These are phyloP conservation scores for Rotaria magnacalcarata DNA, from an alignment of 2,888 invertebrate genomes.

Conservation along the genomic window DNA sequence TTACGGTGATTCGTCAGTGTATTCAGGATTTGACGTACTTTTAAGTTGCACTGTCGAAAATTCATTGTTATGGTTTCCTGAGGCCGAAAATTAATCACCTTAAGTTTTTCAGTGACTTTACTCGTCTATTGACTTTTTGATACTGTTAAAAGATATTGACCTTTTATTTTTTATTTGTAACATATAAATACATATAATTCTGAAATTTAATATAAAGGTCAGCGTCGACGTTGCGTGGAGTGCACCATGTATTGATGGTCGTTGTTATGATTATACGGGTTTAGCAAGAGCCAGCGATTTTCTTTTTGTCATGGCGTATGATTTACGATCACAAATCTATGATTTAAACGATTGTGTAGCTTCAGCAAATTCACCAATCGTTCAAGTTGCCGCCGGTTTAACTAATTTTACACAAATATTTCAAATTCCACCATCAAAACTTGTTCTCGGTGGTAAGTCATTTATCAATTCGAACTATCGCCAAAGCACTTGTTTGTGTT, in stretches of 20 bases:
- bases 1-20: no score
- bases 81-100: no score
- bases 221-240: constrained; percentile 60
- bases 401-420: constrained; percentile 48
- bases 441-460: constrained; percentile 28
- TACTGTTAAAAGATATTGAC: no score
- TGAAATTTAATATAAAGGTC: constrained; percentile 50
- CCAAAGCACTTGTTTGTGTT: not conserved
- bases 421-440: constrained; percentile 48
- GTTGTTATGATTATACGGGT: constrained; percentile 57
- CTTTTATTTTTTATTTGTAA: no score
- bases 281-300: constrained; percentile 55
- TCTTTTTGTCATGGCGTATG: constrained; percentile 60
- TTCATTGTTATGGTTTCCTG: no score
- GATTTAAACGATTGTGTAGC: constrained; percentile 52
- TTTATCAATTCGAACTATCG: not conserved
- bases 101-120: no score
- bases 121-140: no score
- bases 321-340: constrained; percentile 58
- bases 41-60: no score
- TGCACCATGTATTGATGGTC: constrained; percentile 55
- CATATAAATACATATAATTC: no score
- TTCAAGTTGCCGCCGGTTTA: not conserved
- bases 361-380: constrained; percentile 52
- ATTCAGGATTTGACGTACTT: no score